phyloP scores from a whole-genome alignment of 2,888 invertebrate species.

The Troides aeacus region DNA sequence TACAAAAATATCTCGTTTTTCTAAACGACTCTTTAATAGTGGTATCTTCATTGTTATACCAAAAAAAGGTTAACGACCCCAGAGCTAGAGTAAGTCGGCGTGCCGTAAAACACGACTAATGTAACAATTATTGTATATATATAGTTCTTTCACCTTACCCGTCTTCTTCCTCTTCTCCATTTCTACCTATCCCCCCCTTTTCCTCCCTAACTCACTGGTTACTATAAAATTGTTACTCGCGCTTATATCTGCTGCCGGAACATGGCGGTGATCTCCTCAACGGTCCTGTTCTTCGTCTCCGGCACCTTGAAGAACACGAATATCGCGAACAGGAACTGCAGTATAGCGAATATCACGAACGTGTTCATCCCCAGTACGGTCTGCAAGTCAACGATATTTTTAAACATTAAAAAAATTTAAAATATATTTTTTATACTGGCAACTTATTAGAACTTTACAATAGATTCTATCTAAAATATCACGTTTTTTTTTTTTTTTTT shows the following conservation, averaged over 20 bases:
- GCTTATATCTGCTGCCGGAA: slow-evolving; percentile 82
- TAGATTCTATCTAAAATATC: too few relatives aligned
- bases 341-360: slow-evolving; percentile 88
- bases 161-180: neutral
- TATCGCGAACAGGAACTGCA: slow-evolving; percentile 85
- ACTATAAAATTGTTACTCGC: neutral
- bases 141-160: neutral
- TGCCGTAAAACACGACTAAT: too few relatives aligned
- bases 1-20: too few relatives aligned
- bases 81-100: neutral
- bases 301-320: slow-evolving; percentile 93
- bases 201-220: neutral
- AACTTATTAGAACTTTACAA: too few relatives aligned
- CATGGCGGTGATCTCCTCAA: slow-evolving; percentile 91
- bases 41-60: neutral
- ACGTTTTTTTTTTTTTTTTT: too few relatives aligned
- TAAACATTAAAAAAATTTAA: too few relatives aligned
- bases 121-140: neutral
- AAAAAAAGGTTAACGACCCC: neutral
- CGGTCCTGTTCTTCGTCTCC: slow-evolving; percentile 92
- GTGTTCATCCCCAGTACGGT: slow-evolving; percentile 83
- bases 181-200: neutral
- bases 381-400: slow-evolving; percentile 52
- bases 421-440: too few relatives aligned
- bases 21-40: neutral